These are phyloP conservation scores for Apamea crenata DNA, from an alignment of 2,888 invertebrate species.

Conservation along the genomic window DNA sequence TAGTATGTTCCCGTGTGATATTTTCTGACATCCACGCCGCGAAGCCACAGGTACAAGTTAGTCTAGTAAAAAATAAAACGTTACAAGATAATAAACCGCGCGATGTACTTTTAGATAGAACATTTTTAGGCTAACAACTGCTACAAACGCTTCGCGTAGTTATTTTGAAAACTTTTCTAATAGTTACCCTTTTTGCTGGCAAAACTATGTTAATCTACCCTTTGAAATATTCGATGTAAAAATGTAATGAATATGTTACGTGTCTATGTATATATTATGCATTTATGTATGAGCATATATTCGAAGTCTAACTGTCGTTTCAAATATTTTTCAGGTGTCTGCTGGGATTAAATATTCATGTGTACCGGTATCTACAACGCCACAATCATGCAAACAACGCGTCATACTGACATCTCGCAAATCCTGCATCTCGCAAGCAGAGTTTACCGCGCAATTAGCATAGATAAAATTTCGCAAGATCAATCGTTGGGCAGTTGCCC, in stretches of 20 bases:
- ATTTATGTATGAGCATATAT: constrained; percentile 23
- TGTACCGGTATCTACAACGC: no score
- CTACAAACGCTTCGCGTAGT: constrained; percentile 19
- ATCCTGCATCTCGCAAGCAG: no score
- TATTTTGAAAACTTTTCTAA: constrained; percentile 43
- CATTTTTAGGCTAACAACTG: not conserved
- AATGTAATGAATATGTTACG: constrained; percentile 29
- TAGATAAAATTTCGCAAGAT: no score
- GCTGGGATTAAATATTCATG: constrained; percentile 2
- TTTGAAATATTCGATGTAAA: constrained; percentile 39
- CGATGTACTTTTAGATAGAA: constrained; percentile 21
- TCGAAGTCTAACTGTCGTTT: not conserved
- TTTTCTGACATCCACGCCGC: no score
- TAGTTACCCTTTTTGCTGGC: constrained; percentile 7
- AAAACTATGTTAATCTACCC: constrained; percentile 43
- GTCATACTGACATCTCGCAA: no score
- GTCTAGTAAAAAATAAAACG: not conserved
- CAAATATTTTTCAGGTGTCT: constrained; percentile 7
- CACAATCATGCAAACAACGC: no score
- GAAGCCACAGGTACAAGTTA: no score
- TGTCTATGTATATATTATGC: not conserved
- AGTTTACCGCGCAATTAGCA: no score
- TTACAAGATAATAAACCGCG: constrained; percentile 16
- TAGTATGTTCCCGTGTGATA: no score
- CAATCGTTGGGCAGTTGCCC: no score